phyloP scores from a whole-genome alignment of 2,797 vertebrate species.

The Ataeniobius toweri region DNA sequence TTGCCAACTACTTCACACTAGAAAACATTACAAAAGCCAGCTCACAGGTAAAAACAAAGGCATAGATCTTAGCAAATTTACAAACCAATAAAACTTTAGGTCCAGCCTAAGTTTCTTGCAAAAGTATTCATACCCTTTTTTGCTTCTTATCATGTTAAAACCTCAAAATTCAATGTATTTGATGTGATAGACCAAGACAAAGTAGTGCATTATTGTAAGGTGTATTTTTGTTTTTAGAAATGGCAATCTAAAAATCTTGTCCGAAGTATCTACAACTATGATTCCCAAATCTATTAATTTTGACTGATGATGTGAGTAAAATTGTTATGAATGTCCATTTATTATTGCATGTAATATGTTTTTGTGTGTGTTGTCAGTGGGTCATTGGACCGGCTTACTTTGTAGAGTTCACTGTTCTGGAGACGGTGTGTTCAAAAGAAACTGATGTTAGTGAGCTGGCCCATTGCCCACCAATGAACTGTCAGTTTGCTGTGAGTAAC shows the following conservation, averaged over 20 bases:
- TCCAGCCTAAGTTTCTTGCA: neutral
- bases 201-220: neutral
- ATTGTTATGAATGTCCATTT: neutral
- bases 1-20: constrained; percentile 65
- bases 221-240: neutral
- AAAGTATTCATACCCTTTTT: neutral
- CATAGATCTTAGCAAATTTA: neutral
- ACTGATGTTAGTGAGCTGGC: constrained; percentile 33
- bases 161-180: neutral
- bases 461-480: constrained; percentile 62
- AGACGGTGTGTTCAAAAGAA: constrained; percentile 69
- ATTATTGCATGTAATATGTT: neutral
- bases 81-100: neutral
- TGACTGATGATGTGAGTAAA: neutral
- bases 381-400: constrained; percentile 64
- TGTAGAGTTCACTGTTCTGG: constrained; percentile 77
- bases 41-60: constrained; percentile 62
- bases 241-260: neutral
- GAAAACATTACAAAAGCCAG: constrained; percentile 70
- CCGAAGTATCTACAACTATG: neutral
- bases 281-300: neutral
- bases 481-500: constrained; percentile 72
- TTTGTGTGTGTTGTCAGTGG: constrained; percentile 60
- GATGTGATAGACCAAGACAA: neutral
- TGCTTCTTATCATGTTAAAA: neutral